Base-by-base conservation (phyloP, 2,113 vertebrate genomes). In the Crotophaga sulcirostris region DNA sequence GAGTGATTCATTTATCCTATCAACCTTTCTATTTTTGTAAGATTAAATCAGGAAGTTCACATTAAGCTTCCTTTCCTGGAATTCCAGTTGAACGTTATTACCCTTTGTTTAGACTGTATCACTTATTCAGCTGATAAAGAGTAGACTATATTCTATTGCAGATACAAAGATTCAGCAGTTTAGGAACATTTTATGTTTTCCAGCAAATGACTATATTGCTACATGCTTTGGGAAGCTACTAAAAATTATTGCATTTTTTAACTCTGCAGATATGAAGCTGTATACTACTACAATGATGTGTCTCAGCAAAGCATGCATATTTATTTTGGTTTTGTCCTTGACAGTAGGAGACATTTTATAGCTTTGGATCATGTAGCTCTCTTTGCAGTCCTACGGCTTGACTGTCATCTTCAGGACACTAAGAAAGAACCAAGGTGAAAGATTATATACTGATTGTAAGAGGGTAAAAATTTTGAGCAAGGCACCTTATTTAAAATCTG, bases 21-120 rank as follows among this genome's bases (percentile, higher is more conserved):
- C 92, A 92, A 88, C 92, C 72, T 92, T 96, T 95, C 95, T 96
- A 96, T 97, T 96, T 95, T 96, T 90, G 92, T 86, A 86, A 96
- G 93, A 94, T 96, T 92, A 93, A 90, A 97, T 95, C 92, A 96
- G 95, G 94, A 97, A 97, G 93, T 89, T 95, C 79, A 0, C 88
- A 90, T 95, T 93, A 88, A 86, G 92, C 83, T 96, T 97, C 95
- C 88, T 96, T 96, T 97, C 96, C 95, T 96, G 95, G 92, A 97
- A 97, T 90, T 97, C 90, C 94, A 96, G 72, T 81, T 64, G 83
- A 90, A 95, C 56, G 66, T 95, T 91, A 96, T 92, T 96, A 94
- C 87, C 94, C 94, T 97, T 96, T 96, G 95, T 95, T 97, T 96
- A 86, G 92, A 93, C 92, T 86, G 38, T 83, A 88, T 93, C 94